Base-by-base conservation (phyloP, 2,113 vertebrate genomes). In the Platichthys flesus region DNA sequence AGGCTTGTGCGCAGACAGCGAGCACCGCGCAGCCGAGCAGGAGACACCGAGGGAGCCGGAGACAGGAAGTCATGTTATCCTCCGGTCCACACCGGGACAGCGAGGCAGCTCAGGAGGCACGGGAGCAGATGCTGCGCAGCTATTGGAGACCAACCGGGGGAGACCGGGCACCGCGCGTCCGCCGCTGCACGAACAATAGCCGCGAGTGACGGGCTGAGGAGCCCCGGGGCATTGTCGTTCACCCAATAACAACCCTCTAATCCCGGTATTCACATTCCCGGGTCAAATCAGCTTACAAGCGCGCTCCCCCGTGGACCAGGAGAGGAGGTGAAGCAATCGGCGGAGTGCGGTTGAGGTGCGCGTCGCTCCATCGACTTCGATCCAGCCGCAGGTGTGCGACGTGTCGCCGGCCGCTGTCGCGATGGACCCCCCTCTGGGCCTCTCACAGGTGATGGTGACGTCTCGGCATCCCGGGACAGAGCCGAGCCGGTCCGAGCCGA, bases 61-160 rank as follows among this genome's bases (percentile, higher is more conserved):
- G 86, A 88, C 94, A 92, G 91, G 93, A 89, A 91, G 91, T 94
- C 94, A 95, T 94, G 82, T 87, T 92, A 71, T 18, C 47, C 47
- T 85, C 83, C 85, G 84, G 76, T 90, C 85, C 93, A 79, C 90
- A 57, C 86, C 78, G 88, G 67, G 81, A 63, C 79, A 76, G 15
- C 16, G 76, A 81, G 59, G 78, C 81, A 23, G 79, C 77, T 64
- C 47, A 77, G 81, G 84, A 79, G 82, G 66, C 63, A 63, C 59
- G 9, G 51, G 51, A 20, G 51, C 59, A 20, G 78, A 71, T 63
- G 64, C 64, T 31, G 16, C 40, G 10, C 68, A 20, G 83, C 82
- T 88, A 86, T 63, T 75, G 80, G 76, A 60, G 76, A 56, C 23
- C 74, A 64, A 67, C 74, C 67, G 58, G 61, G 24, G 63, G 67